Percentiles rank a stretch among this genome's conserved stretches.
phyloP scores from a whole-genome alignment of 1,140 invertebrate species.

The Sycobia sp. region DNA sequence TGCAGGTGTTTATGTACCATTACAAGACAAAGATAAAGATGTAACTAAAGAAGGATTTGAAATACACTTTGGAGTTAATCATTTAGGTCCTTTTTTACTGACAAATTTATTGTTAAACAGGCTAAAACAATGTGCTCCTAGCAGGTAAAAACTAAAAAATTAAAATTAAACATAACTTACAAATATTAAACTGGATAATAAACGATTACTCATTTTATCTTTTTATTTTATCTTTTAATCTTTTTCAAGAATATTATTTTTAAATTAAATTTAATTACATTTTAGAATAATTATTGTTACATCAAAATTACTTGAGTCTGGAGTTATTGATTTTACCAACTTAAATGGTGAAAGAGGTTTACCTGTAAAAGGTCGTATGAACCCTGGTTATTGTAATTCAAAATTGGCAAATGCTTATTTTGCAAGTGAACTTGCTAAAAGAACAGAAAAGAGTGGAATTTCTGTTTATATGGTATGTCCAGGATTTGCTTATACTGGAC shows the following conservation, averaged over 20 bases:
- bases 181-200: no score
- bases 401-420: conserved; percentile 81
- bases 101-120: conserved; percentile 77
- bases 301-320: conserved; percentile 66
- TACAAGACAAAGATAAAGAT: conserved; percentile 55
- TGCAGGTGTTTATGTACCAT: conserved; percentile 70
- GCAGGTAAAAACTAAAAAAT: conserved; percentile 58
- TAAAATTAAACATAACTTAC: no score
- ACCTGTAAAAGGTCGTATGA: conserved; percentile 62
- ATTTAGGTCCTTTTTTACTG: conserved; percentile 84
- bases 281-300: conserved; percentile 65
- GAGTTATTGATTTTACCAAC: conserved; percentile 75
- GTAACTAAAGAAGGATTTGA: conserved; percentile 83
- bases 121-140: conserved; percentile 67
- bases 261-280: background rate
- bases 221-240: background rate
- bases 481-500: conserved; percentile 81
- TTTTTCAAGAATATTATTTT: conserved; percentile 15
- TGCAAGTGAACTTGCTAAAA: conserved; percentile 67
- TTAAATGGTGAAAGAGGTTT: conserved; percentile 67
- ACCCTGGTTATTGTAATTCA: conserved; percentile 77
- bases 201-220: conserved; percentile 23
- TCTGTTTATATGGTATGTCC: conserved; percentile 80
- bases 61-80: conserved; percentile 80
- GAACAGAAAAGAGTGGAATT: conserved; percentile 65